These are phyloP conservation scores for Andrena praecox DNA, from an alignment of 2,888 invertebrate genomes.

Conservation along the genomic window DNA sequence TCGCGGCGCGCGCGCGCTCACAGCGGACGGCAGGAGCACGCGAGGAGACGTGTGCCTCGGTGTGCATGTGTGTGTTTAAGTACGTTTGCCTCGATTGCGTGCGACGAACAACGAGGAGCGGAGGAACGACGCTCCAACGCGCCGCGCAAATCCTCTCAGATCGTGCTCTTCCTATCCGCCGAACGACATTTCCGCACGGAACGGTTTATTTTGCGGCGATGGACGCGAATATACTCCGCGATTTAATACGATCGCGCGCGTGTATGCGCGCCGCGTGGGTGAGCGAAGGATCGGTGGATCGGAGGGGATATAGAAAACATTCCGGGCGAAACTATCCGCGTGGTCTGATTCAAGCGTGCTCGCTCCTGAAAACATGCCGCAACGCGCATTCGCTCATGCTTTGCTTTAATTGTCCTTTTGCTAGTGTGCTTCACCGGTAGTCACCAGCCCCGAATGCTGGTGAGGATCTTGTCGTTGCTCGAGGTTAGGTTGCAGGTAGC, in stretches of 20 bases:
- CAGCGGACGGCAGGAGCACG: not conserved
- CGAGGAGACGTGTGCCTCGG: constrained; percentile 6
- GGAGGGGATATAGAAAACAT: not conserved
- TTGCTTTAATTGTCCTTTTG: not conserved
- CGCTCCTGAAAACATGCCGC: not conserved
- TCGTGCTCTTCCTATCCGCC: constrained; percentile 72
- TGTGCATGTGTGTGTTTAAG: constrained; percentile 60
- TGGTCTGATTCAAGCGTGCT: not conserved
- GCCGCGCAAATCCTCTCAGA: constrained; percentile 78
- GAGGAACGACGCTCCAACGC: constrained; percentile 77
- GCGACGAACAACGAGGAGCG: constrained; percentile 66
- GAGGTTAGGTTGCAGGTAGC: too few species aligned
- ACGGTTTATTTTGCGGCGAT: constrained; percentile 66
- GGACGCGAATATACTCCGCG: constrained; percentile 37
- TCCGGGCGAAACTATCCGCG: not conserved
- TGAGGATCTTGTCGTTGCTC: too few species aligned
- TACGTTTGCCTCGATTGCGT: constrained; percentile 76
- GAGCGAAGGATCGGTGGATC: too few species aligned
- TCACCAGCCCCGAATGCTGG: too few species aligned
- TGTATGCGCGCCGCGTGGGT: not conserved
- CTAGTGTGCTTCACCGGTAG: too few species aligned
- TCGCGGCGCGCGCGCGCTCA: constrained; percentile 36
- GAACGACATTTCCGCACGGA: constrained; percentile 62
- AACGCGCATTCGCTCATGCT: not conserved
- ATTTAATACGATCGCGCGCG: constrained; percentile 47